These are phyloP conservation scores for Laticauda colubrina DNA, from an alignment of 2,113 vertebrate species.

Conservation along the genomic window DNA sequence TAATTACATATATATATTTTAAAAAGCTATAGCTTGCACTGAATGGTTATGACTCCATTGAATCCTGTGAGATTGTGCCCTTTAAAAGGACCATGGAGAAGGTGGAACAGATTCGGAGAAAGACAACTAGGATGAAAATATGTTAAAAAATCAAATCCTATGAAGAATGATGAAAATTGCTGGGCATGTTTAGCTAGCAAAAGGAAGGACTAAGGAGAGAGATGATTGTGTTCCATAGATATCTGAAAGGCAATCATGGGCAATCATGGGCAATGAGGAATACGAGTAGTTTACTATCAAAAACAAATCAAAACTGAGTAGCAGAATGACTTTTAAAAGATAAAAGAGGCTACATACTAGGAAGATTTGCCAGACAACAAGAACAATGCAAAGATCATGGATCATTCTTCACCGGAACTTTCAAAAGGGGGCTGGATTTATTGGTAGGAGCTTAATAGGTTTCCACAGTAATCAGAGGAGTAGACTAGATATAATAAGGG, in stretches of 20 bases:
- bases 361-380: not conserved
- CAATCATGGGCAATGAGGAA: not conserved
- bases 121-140: not conserved
- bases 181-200: not conserved
- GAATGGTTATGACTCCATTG: not conserved
- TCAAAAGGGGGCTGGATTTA: not conserved
- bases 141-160: not conserved
- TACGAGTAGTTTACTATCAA: not conserved
- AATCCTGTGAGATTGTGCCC: not conserved
- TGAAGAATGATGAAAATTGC: not conserved
- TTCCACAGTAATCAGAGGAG: not conserved
- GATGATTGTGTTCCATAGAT: not conserved
- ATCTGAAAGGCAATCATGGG: not conserved
- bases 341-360: not conserved
- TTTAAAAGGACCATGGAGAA: not conserved
- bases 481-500: too few relatives aligned
- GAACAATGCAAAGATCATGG: not conserved
- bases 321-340: not conserved
- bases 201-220: not conserved
- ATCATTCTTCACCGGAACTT: not conserved
- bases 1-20: not conserved
- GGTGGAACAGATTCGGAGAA: not conserved
- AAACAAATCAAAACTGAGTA: not conserved
- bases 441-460: not conserved
- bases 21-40: not conserved